Evolutionary conservation across 1,140 invertebrate genomes (phyloP).

Genomic region (Drosophila pseudoananassae): DNA sequence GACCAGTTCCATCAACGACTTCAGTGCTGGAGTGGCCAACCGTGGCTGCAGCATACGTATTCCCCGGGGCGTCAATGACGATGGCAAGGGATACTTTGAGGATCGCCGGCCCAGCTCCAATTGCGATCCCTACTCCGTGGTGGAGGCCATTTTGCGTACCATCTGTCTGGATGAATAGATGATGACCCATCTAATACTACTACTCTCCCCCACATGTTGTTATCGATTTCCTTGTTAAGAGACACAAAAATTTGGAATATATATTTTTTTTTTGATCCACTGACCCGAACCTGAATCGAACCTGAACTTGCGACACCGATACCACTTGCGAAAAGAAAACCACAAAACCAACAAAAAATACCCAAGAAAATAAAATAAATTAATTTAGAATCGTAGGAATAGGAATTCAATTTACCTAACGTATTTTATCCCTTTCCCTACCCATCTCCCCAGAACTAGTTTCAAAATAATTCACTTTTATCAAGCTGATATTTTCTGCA

Average conservation of each 20-base stretch:
- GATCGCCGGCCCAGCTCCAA: conserved; percentile 95
- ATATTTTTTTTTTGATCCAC: conserved; percentile 7
- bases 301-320: conserved; percentile 7
- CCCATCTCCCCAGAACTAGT: conserved; percentile 8
- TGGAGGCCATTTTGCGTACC: conserved; percentile 88
- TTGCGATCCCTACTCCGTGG: conserved; percentile 92
- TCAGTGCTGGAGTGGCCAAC: conserved; percentile 91
- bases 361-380: conserved; percentile 29
- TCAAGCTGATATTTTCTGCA: conserved; percentile 25
- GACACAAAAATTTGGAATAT: conserved; percentile 8
- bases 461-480: conserved; percentile 10
- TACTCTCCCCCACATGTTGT: conserved; percentile 9
- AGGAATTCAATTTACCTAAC: conserved; percentile 55
- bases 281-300: conserved; percentile 37
- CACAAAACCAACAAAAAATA: not conserved
- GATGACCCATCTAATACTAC: too few species aligned
- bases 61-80: conserved; percentile 90
- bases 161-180: conserved; percentile 87
- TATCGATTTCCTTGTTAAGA: conserved; percentile 47
- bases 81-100: conserved; percentile 94
- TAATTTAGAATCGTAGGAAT: conserved; percentile 35
- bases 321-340: not conserved
- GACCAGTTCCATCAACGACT: conserved; percentile 91
- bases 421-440: conserved; percentile 25
- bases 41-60: conserved; percentile 90